These are phyloP conservation scores for Pimpla rufipes DNA, from an alignment of 2,888 invertebrate genomes.

Conservation along the genomic window DNA sequence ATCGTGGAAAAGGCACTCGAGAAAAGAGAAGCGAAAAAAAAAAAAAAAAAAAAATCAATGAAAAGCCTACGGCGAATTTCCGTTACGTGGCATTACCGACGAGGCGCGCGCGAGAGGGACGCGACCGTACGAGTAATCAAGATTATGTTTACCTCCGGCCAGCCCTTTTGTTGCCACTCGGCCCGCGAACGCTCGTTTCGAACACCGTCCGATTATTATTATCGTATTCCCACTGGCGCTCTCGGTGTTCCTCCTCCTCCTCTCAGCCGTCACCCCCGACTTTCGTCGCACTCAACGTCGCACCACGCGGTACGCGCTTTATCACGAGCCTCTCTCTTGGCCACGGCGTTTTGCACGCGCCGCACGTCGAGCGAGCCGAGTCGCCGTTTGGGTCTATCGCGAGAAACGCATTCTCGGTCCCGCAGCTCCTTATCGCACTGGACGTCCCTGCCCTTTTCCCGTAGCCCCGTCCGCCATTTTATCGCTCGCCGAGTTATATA, in stretches of 20 bases:
- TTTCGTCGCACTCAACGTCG: not conserved
- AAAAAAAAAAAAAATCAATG: constrained; percentile 48
- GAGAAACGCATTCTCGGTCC: constrained; percentile 74
- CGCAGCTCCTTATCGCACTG: constrained; percentile 78
- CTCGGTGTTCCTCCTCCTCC: constrained; percentile 42
- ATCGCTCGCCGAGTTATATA: constrained; percentile 76
- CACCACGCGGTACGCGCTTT: constrained; percentile 18
- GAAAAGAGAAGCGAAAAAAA: constrained; percentile 38
- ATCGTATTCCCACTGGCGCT: constrained; percentile 39
- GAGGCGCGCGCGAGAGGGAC: not conserved
- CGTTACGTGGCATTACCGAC: constrained; percentile 7
- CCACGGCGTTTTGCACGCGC: not conserved
- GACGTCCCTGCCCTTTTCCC: constrained; percentile 85
- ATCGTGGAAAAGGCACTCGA: constrained; percentile 37
- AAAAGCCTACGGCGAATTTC: constrained; percentile 9
- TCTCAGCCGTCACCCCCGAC: not conserved
- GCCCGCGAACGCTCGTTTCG: constrained; percentile 78
- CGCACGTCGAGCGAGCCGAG: constrained; percentile 36
- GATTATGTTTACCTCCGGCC: constrained; percentile 80
- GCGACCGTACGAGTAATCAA: constrained; percentile 61
- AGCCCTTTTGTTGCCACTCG: constrained; percentile 80
- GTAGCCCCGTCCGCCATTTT: constrained; percentile 84
- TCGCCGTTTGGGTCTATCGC: constrained; percentile 62
- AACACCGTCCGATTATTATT: constrained; percentile 62
- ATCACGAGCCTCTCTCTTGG: not conserved